Evolutionary conservation across 2,113 vertebrate genomes (phyloP).

Genomic region (Chaetura pelagica): DNA sequence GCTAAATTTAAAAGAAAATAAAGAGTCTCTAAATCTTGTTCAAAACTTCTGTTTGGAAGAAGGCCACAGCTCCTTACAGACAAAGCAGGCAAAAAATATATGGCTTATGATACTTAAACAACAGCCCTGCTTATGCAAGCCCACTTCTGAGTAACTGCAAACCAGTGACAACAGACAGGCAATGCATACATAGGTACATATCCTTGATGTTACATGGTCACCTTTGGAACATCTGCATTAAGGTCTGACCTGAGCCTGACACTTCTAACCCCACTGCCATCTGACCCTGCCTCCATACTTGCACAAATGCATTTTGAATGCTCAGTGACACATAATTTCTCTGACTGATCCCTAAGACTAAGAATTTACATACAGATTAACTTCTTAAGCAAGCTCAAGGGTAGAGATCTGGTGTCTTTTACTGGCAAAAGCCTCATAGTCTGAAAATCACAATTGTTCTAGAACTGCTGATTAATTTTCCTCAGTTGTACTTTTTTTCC

Average conservation of each 20-base stretch:
- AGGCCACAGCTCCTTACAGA: accelerated
- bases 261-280: not conserved
- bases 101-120: not conserved
- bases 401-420: not conserved
- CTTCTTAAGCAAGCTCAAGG: not conserved
- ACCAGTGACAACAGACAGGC: not conserved
- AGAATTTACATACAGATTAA: not conserved
- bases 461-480: conserved; percentile 21
- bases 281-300: not conserved
- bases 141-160: not conserved
- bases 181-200: not conserved
- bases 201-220: accelerated
- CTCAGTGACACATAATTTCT: not conserved
- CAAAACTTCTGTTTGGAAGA: not conserved
- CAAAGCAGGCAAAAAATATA: not conserved
- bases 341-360: not conserved
- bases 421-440: not conserved
- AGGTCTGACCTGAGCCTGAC: not conserved
- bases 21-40: not conserved
- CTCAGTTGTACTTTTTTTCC: not conserved
- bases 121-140: not conserved
- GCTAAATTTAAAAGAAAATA: not conserved
- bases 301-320: not conserved
- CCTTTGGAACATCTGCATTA: not conserved
- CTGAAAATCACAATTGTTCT: not conserved